Conservation (phyloP, 2,797 vertebrate genomes). For the Sebastes diploproa region DNA sequence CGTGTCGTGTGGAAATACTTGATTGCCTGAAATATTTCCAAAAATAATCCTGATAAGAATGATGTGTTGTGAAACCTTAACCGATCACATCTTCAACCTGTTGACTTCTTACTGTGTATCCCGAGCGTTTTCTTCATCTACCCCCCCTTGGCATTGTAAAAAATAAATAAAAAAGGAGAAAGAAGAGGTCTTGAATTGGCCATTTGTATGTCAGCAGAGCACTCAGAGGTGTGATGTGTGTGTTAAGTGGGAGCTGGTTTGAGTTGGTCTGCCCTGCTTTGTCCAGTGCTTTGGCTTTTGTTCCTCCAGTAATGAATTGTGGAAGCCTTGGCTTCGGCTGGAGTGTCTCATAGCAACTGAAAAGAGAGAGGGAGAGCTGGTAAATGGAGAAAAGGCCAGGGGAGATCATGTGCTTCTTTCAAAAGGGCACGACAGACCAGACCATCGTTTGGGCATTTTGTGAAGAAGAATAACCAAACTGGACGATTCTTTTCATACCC, state of each 20-base stretch:
- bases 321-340: conserved; percentile 79
- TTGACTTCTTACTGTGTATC: conserved; percentile 51
- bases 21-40: neutral
- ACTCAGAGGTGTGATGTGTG: conserved; percentile 79
- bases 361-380: conserved; percentile 66
- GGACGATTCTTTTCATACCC: neutral
- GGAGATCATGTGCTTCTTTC: conserved; percentile 65
- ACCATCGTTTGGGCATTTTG: conserved; percentile 38
- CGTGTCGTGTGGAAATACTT: neutral
- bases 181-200: conserved; percentile 64
- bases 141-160: conserved; percentile 23
- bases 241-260: conserved; percentile 79
- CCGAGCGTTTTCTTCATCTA: conserved; percentile 28
- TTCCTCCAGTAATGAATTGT: conserved; percentile 81
- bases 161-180: conserved; percentile 39
- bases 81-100: conserved; percentile 47
- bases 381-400: conserved; percentile 60
- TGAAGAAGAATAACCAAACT: conserved; percentile 18
- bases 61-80: conserved; percentile 19
- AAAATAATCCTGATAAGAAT: neutral
- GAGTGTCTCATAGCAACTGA: conserved; percentile 84
- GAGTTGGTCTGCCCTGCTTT: conserved; percentile 79
- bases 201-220: conserved; percentile 74
- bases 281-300: conserved; percentile 79
- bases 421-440: conserved; percentile 56